Base-by-base conservation (phyloP, 2,888 invertebrate species). In the Drosophila histrio region DNA sequence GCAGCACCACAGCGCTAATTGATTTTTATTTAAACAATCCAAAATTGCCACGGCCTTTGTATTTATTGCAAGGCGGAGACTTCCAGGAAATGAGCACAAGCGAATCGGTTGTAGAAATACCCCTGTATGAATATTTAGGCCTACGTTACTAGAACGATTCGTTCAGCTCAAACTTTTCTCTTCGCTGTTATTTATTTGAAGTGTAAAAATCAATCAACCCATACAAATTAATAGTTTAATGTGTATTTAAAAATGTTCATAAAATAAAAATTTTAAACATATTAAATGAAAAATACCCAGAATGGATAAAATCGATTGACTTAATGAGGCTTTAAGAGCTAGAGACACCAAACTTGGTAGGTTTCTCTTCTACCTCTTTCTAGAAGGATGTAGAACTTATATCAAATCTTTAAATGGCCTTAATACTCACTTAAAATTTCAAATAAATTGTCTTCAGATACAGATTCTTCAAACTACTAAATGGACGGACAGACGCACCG, bases 121-220 rank as follows among this genome's bases (percentile, higher is more conserved):
- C 91, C 1, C 79, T 91, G 0, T 91, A 91, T 49, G 91, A 91
- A 38, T 78, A 83, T 41, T 71, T 91, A 4, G 90, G 90, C 39
- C 60, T 90, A 21, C 85, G 89, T 24, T 90, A 90, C 60, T 88
- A 58, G n/a, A 22, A 26, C 9, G 19, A 46, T 11, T 6, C 19
- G 6, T 15, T 21, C 13, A 15, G 26, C 3, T 19, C 8, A 11
- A 17, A 44, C 24, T 15, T 21, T 11, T 4, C 2, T 9, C 24
- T 34, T 15, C 15, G 49, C 11, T 22, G 17, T 13, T 46, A n/a
- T 30, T 7, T 21, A 13, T 17, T 17, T 7, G 2, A 17, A 7
- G 3, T 3, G 2, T 17, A 11, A n/a, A 30, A 28, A 47, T n/a
- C n/a, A 47, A 47, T 1, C 11, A 34, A 24, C 8, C 0, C 8